Evolutionary conservation across 2,113 vertebrate species (phyloP).

Genomic region (Eurystomus gularis): DNA sequence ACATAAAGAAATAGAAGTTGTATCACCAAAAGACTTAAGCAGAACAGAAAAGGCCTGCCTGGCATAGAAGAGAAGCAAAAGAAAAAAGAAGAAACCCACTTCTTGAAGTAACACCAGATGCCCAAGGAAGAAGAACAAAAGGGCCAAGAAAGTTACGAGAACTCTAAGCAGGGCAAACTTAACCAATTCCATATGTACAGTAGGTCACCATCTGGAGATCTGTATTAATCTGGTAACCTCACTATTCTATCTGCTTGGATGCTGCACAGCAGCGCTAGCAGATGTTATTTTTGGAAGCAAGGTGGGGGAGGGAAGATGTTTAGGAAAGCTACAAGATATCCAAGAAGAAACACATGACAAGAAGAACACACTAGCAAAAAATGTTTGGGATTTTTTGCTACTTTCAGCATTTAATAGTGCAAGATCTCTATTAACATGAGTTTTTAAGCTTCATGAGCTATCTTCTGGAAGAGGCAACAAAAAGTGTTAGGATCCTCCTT

Average conservation of each 20-base stretch:
- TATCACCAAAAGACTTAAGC: neutral
- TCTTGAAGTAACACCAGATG: constrained; percentile 7
- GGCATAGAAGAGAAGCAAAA: neutral
- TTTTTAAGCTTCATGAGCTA: neutral
- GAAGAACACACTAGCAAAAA: neutral
- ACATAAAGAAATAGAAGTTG: neutral
- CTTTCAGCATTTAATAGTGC: neutral
- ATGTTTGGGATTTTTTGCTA: neutral
- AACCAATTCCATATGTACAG: constrained; percentile 5
- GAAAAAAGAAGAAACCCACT: neutral
- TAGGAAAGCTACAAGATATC: constrained; percentile 22
- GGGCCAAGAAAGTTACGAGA: neutral
- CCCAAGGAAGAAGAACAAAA: constrained; percentile 23
- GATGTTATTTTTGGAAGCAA: constrained; percentile 40
- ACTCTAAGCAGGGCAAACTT: neutral
- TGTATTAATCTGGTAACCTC: constrained; percentile 37
- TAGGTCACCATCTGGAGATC: constrained; percentile 46
- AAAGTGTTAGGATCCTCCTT: neutral
- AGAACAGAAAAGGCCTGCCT: neutral
- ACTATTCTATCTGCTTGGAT: neutral
- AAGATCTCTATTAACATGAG: neutral
- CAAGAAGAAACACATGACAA: neutral
- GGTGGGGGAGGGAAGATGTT: constrained; percentile 28
- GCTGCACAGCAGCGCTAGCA: constrained; percentile 25
- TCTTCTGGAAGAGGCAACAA: neutral